Evolutionary conservation across 2,113 vertebrate genomes (phyloP), one percentile per base, ranked within the genome.

Genomic region (Myrmophylax atrothorax): DNA sequence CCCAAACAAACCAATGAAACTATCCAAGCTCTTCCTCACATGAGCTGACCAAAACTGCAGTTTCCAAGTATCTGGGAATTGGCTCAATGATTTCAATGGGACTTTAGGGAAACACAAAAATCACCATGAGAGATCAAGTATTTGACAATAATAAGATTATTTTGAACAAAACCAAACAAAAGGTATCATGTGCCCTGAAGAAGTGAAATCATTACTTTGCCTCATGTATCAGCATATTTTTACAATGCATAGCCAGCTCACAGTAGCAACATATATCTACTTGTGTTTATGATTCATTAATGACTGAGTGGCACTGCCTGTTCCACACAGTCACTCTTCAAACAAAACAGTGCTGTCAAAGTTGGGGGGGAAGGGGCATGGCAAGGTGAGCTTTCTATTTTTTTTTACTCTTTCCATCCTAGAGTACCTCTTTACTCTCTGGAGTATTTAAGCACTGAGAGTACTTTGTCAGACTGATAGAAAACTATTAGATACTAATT

Each of bases 101-200:
- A 62, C 53, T 90, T 70, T 4, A 42, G 1, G 17, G 33, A 93
- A 86, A 81, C 12, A 90, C 33, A 88, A 84, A 68, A 29, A 74
- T 70, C 26, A 67, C 7, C 47, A 47, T 50, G 38, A 74, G 14
- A 83, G 29, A 80, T 25, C 42, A 66, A 35, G 8, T 83, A 66
- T 66, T 77, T 37, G 9, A 70, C 35, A 42, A 11, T 31, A 84
- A 42, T 9, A 68, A 49, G 25, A 85, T 4, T 3, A 73, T 70
- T 90, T 31, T 80, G 33, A 96, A 63, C 18, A 62, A 94, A 87
- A 53, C 25, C 12, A 64, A 66, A 46, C n/a, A 84, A 82, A 93
- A 85, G 14, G 62, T 7, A 55, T 25, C 3, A 5, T 17, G 17
- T 50, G 23, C 13, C 47, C 38, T 38, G 47, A 96, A 91, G 67